Percentiles rank a stretch among this genome's conserved stretches.
These are phyloP conservation scores for Litoditis marina DNA, from an alignment of 2,888 invertebrate genomes.

Conservation along the genomic window DNA sequence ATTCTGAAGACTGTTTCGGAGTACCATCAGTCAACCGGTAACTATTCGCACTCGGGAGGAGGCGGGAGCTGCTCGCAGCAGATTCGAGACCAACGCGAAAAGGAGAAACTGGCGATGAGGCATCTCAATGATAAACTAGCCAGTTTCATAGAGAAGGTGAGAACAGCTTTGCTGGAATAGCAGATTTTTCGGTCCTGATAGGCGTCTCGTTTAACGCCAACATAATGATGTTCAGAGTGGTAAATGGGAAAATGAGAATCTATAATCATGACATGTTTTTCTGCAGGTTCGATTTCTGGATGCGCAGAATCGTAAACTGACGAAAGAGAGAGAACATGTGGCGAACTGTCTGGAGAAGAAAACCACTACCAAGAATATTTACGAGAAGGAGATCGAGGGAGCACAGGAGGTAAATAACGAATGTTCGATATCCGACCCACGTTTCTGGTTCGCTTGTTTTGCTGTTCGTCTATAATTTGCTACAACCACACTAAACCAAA, in stretches of 20 bases:
- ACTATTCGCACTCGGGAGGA: slow-evolving; percentile 18
- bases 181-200: too few relatives aligned
- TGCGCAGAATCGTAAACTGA: slow-evolving; percentile 62
- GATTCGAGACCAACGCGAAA: slow-evolving; percentile 63
- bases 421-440: too few relatives aligned
- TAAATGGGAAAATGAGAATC: neutral
- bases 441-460: too few relatives aligned
- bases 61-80: slow-evolving; percentile 27
- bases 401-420: slow-evolving; percentile 2
- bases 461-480: too few relatives aligned
- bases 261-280: slow-evolving; percentile 3
- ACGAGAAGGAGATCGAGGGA: slow-evolving; percentile 41
- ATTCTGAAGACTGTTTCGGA: slow-evolving; percentile 59
- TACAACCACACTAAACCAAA: too few relatives aligned
- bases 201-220: too few relatives aligned
- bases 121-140: slow-evolving; percentile 67
- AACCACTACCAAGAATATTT: slow-evolving; percentile 46
- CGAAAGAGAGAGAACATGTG: slow-evolving; percentile 56
- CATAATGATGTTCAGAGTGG: neutral
- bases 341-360: slow-evolving; percentile 57
- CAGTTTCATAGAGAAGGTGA: slow-evolving; percentile 66
- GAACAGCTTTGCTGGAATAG: too few relatives aligned
- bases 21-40: too few relatives aligned
- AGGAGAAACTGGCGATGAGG: slow-evolving; percentile 67
- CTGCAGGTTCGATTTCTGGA: slow-evolving; percentile 61